Conservation (phyloP, 2,888 invertebrate genomes). For the Papilio gigon region DNA sequence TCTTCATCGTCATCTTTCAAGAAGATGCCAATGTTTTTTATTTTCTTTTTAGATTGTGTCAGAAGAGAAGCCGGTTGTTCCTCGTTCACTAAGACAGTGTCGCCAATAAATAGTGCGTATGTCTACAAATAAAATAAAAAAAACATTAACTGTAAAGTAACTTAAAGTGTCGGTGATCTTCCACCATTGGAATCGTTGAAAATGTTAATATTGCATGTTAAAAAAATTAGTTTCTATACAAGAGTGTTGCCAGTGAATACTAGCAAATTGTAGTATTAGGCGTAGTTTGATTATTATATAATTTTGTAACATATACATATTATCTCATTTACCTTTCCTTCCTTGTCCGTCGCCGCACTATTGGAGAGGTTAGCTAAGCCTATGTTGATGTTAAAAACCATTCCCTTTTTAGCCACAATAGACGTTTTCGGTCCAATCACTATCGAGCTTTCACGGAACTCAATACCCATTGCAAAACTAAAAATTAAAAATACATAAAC, state of each 20-base stretch:
- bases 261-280: neutral
- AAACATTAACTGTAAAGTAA: too few relatives aligned
- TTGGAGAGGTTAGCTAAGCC: constrained; percentile 94
- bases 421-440: constrained; percentile 95
- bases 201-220: too few relatives aligned
- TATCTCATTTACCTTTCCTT: constrained; percentile 85
- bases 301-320: too few relatives aligned
- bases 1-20: constrained; percentile 94
- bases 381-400: constrained; percentile 98
- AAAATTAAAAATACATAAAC: constrained; percentile 45
- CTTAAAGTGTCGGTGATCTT: too few relatives aligned
- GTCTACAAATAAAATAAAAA: constrained; percentile 57
- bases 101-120: constrained; percentile 97
- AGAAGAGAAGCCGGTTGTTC: constrained; percentile 92
- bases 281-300: neutral
- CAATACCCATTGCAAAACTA: constrained; percentile 98
- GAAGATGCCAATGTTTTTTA: constrained; percentile 97
- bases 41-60: constrained; percentile 96
- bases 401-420: constrained; percentile 91
- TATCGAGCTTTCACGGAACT: constrained; percentile 97
- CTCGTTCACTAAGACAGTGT: constrained; percentile 97
- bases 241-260: too few relatives aligned
- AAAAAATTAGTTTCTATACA: too few relatives aligned
- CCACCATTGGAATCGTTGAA: too few relatives aligned
- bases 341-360: constrained; percentile 90